Evolutionary conservation across 35 echinoderm and acorn worm species (phyloP).

Genomic region (Ptychodera flava): DNA sequence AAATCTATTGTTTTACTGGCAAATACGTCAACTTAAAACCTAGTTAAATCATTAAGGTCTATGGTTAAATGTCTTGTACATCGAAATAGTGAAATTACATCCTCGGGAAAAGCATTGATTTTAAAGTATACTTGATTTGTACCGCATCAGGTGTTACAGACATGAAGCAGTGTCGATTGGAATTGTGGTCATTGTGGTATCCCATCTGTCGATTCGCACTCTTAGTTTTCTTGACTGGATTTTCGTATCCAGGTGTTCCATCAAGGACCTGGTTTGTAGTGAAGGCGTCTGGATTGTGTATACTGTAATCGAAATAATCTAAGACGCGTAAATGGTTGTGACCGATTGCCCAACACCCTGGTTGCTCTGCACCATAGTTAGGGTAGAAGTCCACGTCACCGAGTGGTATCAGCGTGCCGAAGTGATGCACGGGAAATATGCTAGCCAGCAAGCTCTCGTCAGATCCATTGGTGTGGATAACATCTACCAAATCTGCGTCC

Average conservation of each 20-base stretch:
- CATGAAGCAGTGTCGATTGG: neutral
- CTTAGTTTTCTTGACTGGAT: neutral
- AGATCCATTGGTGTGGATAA: neutral
- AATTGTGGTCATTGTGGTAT: neutral
- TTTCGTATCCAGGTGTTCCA: neutral
- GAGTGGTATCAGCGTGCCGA: neutral
- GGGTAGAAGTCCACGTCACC: neutral
- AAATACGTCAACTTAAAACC: too few relatives aligned
- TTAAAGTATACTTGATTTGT: too few relatives aligned
- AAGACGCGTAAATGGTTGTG: neutral
- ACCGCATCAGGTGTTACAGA: too few relatives aligned
- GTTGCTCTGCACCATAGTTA: neutral
- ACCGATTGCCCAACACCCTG: neutral
- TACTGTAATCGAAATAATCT: neutral
- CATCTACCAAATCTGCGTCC: neutral
- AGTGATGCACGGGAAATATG: too few relatives aligned
- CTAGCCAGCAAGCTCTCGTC: neutral
- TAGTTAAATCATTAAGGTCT: too few relatives aligned
- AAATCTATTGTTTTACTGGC: too few relatives aligned
- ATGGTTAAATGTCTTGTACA: too few relatives aligned
- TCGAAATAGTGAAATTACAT: too few relatives aligned
- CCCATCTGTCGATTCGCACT: neutral
- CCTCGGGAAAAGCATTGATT: too few relatives aligned
- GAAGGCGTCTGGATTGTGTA: neutral
- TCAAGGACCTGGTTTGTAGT: neutral